phyloP scores from a whole-genome alignment of 1,140 invertebrate species.

The Trachelipus rathkii region DNA sequence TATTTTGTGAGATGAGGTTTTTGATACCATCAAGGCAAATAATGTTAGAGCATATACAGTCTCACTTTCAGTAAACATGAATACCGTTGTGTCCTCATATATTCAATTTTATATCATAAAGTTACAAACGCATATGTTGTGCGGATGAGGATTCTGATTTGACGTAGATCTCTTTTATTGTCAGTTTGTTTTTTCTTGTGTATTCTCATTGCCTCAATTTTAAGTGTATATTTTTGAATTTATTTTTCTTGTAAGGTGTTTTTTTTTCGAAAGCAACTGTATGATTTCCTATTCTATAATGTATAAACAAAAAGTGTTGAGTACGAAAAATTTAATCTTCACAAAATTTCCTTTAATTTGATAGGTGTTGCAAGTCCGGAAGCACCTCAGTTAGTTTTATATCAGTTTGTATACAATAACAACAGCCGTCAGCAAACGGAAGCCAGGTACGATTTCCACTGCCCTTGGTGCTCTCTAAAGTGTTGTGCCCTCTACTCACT shows the following conservation, averaged over 20 bases:
- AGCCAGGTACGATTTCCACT: conserved; percentile 82
- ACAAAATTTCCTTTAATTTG: neutral
- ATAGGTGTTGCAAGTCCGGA: conserved; percentile 39
- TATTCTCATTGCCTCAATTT: neutral
- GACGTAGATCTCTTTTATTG: too few species aligned
- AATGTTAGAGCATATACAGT: too few species aligned
- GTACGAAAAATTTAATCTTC: neutral
- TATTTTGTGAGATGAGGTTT: too few species aligned
- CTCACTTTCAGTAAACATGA: too few species aligned
- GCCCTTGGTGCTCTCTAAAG: conserved; percentile 91
- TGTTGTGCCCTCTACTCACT: conserved; percentile 81
- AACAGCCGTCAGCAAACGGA: conserved; percentile 92
- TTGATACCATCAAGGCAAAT: too few species aligned
- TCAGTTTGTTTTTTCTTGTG: too few species aligned
- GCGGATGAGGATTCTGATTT: too few species aligned
- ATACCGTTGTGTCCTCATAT: too few species aligned
- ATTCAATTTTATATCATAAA: too few species aligned
- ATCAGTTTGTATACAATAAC: conserved; percentile 93
- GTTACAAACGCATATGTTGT: too few species aligned
- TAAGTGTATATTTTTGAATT: conserved; percentile 7
- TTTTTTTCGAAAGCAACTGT: neutral
- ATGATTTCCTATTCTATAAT: neutral
- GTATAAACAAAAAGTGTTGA: neutral
- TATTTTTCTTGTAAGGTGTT: neutral
- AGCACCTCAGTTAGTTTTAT: conserved; percentile 67